Evolutionary conservation across 2,888 invertebrate species (phyloP).

Genomic region (Epinotia bilunana): DNA sequence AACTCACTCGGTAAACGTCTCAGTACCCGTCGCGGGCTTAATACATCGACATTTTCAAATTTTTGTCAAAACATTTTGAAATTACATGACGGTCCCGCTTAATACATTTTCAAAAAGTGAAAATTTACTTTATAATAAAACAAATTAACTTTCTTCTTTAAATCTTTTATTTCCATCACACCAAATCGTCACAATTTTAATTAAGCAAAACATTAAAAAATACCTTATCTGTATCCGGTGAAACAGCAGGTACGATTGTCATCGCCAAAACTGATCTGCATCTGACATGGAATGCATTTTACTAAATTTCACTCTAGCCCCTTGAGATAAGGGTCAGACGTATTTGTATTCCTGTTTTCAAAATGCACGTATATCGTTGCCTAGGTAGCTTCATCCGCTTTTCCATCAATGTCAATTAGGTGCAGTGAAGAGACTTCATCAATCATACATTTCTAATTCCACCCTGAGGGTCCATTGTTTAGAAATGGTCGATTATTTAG

Average conservation of each 20-base stretch:
- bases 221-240: conserved; percentile 62
- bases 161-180: conserved; percentile 56
- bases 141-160: background rate
- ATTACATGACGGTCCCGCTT: background rate
- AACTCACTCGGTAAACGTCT: background rate
- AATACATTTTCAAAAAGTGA: background rate
- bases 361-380: conserved; percentile 56
- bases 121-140: background rate
- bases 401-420: conserved; percentile 84
- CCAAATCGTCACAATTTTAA: conserved; percentile 39
- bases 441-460: conserved; percentile 71
- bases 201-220: conserved; percentile 41
- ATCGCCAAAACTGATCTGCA: conserved; percentile 48
- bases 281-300: conserved; percentile 8
- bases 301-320: conserved; percentile 55
- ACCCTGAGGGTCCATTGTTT: conserved; percentile 67
- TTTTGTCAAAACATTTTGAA: no score
- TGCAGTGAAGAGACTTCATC: conserved; percentile 79
- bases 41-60: no score
- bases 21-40: no score
- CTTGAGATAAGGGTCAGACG: conserved; percentile 47
- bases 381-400: conserved; percentile 64
- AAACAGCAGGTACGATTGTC: conserved; percentile 59
- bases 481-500: conserved; percentile 36
- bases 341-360: conserved; percentile 48